phyloP scores from a whole-genome alignment of 1,140 invertebrate genomes.

The Nephila pilipes region DNA sequence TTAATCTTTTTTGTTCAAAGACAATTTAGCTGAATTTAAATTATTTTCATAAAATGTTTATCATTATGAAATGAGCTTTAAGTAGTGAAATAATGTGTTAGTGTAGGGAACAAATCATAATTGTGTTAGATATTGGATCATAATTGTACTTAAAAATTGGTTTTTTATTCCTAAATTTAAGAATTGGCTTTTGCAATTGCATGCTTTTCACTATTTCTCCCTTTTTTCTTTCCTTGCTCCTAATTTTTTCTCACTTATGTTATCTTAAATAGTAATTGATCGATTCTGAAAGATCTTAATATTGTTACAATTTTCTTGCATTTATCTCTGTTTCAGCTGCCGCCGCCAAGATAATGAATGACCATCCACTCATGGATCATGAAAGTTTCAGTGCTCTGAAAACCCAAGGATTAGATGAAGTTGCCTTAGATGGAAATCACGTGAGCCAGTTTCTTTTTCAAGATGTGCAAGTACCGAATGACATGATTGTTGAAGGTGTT shows the following conservation, averaged over 20 bases:
- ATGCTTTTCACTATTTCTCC: too few relatives aligned
- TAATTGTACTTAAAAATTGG: too few relatives aligned
- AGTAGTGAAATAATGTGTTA: too few relatives aligned
- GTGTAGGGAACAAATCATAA: too few relatives aligned
- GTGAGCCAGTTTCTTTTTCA: slow-evolving; percentile 73
- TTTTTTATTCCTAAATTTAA: too few relatives aligned
- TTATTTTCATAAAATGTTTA: too few relatives aligned
- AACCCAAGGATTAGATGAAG: slow-evolving; percentile 74
- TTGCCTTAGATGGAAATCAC: slow-evolving; percentile 64
- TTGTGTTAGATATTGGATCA: too few relatives aligned
- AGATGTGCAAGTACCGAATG: slow-evolving; percentile 74
- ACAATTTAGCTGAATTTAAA: too few relatives aligned
- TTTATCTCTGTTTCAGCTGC: slow-evolving; percentile 10
- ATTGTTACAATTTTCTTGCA: not conserved
- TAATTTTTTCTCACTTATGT: not conserved
- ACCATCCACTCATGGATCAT: slow-evolving; percentile 74
- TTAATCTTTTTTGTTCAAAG: too few relatives aligned
- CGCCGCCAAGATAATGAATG: slow-evolving; percentile 71
- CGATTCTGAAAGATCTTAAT: not conserved
- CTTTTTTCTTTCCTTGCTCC: not conserved
- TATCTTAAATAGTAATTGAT: not conserved
- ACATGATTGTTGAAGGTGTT: slow-evolving; percentile 76
- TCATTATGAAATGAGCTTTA: too few relatives aligned
- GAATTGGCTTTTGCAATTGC: too few relatives aligned
- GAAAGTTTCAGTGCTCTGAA: slow-evolving; percentile 76